These are phyloP conservation scores for Macropis europaea DNA, from an alignment of 2,888 invertebrate species.

Conservation along the genomic window DNA sequence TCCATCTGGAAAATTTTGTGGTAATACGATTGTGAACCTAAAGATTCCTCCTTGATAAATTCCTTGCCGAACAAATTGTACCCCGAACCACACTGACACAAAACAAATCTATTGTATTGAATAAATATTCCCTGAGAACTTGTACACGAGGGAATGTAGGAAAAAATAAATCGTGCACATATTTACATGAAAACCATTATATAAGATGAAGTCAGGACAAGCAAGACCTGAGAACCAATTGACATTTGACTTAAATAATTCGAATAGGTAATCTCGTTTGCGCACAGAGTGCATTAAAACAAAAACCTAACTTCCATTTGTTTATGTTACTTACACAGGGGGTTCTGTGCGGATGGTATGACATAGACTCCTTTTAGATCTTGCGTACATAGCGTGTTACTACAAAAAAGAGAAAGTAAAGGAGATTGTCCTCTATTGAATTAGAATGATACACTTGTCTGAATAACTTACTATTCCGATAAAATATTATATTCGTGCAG, in stretches of 20 bases:
- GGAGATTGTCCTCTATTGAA: background rate
- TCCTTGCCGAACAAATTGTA: conserved; percentile 93
- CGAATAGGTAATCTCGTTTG: background rate
- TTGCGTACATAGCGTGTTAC: conserved; percentile 92
- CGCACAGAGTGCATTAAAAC: conserved; percentile 4
- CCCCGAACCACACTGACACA: conserved; percentile 93
- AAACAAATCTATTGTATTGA: conserved; percentile 25
- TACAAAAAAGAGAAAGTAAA: conserved; percentile 80
- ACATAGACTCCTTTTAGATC: conserved; percentile 94
- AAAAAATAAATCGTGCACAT: conserved; percentile 41
- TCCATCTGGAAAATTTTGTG: conserved; percentile 93
- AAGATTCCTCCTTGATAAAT: conserved; percentile 94
- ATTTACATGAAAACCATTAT: conserved; percentile 56
- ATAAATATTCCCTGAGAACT: background rate
- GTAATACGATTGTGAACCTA: conserved; percentile 92
- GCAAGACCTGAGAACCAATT: conserved; percentile 58
- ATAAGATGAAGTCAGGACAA: conserved; percentile 57
- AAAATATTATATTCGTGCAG: conserved; percentile 94
- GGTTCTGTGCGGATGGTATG: conserved; percentile 93
- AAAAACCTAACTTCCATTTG: background rate
- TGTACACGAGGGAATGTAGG: conserved; percentile 15
- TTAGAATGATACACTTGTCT: background rate
- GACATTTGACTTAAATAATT: conserved; percentile 32
- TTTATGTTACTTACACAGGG: conserved; percentile 85
- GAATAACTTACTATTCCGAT: conserved; percentile 92